A percentile compares a stretch with the other conserved stretches of the same genome.
These are phyloP conservation scores for Dicycla oo DNA, from an alignment of 2,888 invertebrate genomes.

Conservation along the genomic window DNA sequence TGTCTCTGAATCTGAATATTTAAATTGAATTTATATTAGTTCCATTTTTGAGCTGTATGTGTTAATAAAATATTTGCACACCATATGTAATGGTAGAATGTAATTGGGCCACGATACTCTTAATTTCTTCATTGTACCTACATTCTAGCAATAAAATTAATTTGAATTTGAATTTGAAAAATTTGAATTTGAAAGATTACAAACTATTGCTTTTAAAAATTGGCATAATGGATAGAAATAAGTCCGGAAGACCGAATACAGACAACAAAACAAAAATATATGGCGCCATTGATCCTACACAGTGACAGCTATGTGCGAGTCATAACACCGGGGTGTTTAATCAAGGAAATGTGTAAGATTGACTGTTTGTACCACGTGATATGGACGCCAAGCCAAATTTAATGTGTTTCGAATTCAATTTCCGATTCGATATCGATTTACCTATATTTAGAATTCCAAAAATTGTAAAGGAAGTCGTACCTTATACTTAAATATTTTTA, in stretches of 20 bases:
- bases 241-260: not conserved
- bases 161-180: too few species aligned
- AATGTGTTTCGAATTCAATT: slow-evolving; percentile 15
- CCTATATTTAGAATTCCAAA: not conserved
- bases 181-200: too few species aligned
- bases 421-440: not conserved
- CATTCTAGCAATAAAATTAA: too few species aligned
- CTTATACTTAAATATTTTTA: not conserved
- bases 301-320: slow-evolving; percentile 29
- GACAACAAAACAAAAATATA: slow-evolving; percentile 26
- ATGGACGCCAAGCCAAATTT: not conserved
- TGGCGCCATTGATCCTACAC: slow-evolving; percentile 40
- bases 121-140: too few species aligned
- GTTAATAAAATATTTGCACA: too few species aligned
- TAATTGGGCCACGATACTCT: too few species aligned
- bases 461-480: not conserved
- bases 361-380: slow-evolving; percentile 20
- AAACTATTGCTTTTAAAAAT: not conserved
- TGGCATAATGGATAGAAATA: not conserved
- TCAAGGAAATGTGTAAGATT: slow-evolving; percentile 58
- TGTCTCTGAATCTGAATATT: too few species aligned
- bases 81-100: too few species aligned
- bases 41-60: too few species aligned
- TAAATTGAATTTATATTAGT: too few species aligned
- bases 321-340: slow-evolving; percentile 48